phyloP scores from a whole-genome alignment of 1,140 invertebrate species.

The Atta texana region DNA sequence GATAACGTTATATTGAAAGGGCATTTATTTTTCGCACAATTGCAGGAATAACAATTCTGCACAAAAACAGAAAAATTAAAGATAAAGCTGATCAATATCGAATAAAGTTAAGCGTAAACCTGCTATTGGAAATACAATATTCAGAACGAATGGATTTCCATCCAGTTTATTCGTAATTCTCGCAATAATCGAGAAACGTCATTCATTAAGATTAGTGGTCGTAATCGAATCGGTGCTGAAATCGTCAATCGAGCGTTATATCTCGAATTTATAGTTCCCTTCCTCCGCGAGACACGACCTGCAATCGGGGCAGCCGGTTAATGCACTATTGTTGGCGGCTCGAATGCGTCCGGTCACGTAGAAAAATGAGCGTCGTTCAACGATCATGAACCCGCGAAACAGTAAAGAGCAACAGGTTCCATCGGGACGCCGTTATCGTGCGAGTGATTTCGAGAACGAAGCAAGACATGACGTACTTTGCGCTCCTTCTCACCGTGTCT shows the following conservation, averaged over 20 bases:
- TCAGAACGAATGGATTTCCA: not conserved
- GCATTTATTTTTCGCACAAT: not conserved
- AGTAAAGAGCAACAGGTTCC: constrained; percentile 75
- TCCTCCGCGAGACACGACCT: constrained; percentile 1
- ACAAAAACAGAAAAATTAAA: not conserved
- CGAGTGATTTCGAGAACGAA: constrained; percentile 64
- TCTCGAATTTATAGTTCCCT: constrained; percentile 19
- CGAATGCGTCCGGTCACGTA: constrained; percentile 42
- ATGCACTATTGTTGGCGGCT: constrained; percentile 21
- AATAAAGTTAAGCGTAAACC: not conserved
- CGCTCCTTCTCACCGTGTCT: constrained; percentile 5
- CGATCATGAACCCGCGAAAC: constrained; percentile 66
- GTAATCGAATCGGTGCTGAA: constrained; percentile 28
- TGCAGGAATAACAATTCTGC: not conserved
- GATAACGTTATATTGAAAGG: not conserved
- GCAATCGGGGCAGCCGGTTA: constrained; percentile 31
- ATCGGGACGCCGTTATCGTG: constrained; percentile 50
- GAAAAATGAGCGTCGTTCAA: constrained; percentile 69
- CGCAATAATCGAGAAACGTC: not conserved
- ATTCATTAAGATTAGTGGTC: constrained; percentile 5
- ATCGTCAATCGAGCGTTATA: constrained; percentile 26
- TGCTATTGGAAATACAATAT: not conserved
- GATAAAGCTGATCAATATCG: not conserved
- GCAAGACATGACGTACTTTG: constrained; percentile 63
- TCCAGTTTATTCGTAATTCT: not conserved